Base-by-base conservation (phyloP, 2,888 invertebrate species). In the Endotricha flammealis region DNA sequence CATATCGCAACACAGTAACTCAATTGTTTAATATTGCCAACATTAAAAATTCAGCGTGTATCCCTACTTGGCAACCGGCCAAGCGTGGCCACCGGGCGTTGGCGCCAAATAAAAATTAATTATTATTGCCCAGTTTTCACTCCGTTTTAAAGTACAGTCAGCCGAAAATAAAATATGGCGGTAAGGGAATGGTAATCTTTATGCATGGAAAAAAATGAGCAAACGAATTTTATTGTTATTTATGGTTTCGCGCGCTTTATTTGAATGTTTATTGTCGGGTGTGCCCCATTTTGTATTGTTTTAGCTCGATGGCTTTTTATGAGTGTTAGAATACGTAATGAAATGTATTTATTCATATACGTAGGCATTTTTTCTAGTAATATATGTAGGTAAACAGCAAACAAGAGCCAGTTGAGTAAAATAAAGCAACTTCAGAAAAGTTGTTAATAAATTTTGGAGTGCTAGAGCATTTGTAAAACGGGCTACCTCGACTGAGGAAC, bases 61-160 rank as follows among this genome's bases (percentile, higher is more conserved):
- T 36, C 31, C 37, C 35, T 31, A 32, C 41, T 48, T 52, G 52
- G 52, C 52, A 44, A 37, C 39, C 34, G 32, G 44, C 52, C 52
- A 52, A 39, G 30, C 31, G 38, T 12, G n/a, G n/a, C n/a, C n/a
- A n/a, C n/a, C 39, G 27, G 20, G 24, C 25, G 36, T 41, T 35
- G 36, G 39, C 42, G 47, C 43, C 49, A 44, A 53, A 53, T 50
- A 53, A 53, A 53, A 53, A 53, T 48, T 53, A 53, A 50, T 50
- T 53, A 53, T 49, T 48, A 49, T 53, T 46, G 47, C 48, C 34
- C 42, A 24, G 46, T 42, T 49, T 48, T 46, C 47, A 50, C 48
- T 47, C 43, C 41, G 30, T 39, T 47, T 44, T 40, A 41, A 41
- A 43, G 45, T 48, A 42, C 33, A 38, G 40, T 45, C 38, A 46